Base-by-base conservation (phyloP, 92 coral and sea anemone genomes). In the Muricea muricata region DNA sequence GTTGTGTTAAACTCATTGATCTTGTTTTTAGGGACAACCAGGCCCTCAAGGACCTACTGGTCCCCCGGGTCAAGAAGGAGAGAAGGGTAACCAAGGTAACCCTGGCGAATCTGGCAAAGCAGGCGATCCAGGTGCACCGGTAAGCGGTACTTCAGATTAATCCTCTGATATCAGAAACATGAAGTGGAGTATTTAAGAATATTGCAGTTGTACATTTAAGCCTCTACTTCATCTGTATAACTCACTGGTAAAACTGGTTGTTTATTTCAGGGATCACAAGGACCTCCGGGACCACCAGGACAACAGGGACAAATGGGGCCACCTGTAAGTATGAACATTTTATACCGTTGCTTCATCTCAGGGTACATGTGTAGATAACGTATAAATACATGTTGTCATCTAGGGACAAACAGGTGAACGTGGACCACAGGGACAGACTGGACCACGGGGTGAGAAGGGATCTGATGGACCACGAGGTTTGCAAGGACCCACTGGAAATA, bases 271-370 rank as follows among this genome's bases (percentile, higher is more conserved):
- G 99, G 99, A 78, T 93, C 97, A 14, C 94, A 93, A 15, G 99
- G 99, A 61, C 92, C 98, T 10, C 79, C 85, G 11, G 99, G 99
- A 63, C 91, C 93, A 30, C 92, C 88, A 12, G 99, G 99, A 41
- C 73, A 81, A 78, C 98, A 95, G 32, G 99, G 99, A 34, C 90
- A 93, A 63, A 78, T 92, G 65, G 99, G 99, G 30, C 89, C 92
- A 6, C 84, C 90, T 76, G 99, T 96, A 92, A 81, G 91, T 45
- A 24, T 40, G 6, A 9, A 15, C 14, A 9, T 78, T 15, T 57
- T 6, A 32, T 13, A 18, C 40, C 1, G 3, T 76, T 34, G 32
- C 32, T 55, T 40, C 60, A 33, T n/a, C 10, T 68, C 12, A 26
- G 7, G 14, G 6, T 40, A 18, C 46, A 6, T 35, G 26, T 37